Conservation (phyloP, 2,113 vertebrate species). For the Tragelaphus buxtoni region DNA sequence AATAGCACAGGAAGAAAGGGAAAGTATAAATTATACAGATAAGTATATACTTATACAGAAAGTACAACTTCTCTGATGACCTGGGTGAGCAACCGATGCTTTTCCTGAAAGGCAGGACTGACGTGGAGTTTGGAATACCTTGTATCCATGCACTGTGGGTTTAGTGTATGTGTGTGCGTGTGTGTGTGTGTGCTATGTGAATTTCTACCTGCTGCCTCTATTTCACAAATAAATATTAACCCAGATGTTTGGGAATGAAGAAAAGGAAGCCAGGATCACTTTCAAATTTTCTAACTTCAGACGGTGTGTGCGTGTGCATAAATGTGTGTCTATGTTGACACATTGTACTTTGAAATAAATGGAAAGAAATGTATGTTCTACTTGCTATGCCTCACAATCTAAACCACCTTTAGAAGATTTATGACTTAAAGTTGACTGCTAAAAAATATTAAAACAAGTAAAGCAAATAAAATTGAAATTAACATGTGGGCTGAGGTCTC, state of each 20-base stretch:
- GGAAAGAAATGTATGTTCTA: background rate
- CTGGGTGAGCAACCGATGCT: background rate
- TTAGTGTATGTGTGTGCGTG: background rate
- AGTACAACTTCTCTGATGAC: background rate
- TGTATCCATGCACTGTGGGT: accelerated
- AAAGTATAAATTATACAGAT: background rate
- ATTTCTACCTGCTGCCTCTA: background rate
- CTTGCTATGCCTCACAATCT: background rate
- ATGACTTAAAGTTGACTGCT: background rate
- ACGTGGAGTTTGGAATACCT: background rate
- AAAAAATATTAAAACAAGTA: background rate
- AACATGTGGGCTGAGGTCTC: background rate
- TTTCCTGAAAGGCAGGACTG: background rate
- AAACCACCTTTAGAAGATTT: background rate
- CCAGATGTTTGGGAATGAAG: background rate
- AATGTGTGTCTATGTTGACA: background rate
- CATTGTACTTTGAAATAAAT: background rate
- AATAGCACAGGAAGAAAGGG: background rate
- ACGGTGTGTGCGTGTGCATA: background rate
- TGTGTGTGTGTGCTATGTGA: no score
- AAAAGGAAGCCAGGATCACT: background rate
- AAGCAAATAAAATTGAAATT: background rate
- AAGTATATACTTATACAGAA: background rate
- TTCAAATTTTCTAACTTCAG: background rate
- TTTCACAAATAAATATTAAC: background rate